phyloP scores from a whole-genome alignment of 2,797 vertebrate species.

The Gallinago nigripennis region DNA sequence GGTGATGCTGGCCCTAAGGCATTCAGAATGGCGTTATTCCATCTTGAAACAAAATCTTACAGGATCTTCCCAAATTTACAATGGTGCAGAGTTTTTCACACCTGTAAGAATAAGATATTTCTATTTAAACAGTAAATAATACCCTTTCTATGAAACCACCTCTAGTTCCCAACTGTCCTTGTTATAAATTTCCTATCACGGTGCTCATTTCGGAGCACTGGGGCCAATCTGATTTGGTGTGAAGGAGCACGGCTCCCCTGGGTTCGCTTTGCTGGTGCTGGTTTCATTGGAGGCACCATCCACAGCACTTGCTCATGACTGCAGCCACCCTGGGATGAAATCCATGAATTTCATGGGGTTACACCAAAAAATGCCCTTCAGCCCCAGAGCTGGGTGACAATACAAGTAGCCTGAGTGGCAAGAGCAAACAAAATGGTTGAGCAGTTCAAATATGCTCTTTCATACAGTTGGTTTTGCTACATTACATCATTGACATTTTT shows the following conservation, averaged over 20 bases:
- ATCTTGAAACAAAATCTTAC: not conserved
- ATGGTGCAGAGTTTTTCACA: not conserved
- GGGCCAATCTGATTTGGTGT: not conserved
- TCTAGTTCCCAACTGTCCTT: not conserved
- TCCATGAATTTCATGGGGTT: not conserved
- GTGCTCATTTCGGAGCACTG: not conserved
- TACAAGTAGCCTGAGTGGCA: not conserved
- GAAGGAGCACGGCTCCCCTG: rapidly evolving
- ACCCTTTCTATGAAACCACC: not conserved
- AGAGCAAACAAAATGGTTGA: not conserved
- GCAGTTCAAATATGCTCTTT: not conserved
- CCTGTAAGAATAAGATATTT: not conserved
- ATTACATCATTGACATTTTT: slow-evolving; percentile 28
- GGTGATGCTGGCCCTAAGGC: not conserved
- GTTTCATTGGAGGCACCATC: not conserved
- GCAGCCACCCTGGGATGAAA: not conserved
- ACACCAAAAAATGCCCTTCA: not conserved
- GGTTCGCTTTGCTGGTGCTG: not conserved
- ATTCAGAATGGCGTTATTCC: not conserved
- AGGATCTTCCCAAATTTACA: not conserved
- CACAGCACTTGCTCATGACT: rapidly evolving
- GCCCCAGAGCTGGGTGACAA: not conserved
- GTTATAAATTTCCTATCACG: not conserved
- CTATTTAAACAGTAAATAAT: not conserved
- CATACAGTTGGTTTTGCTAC: not conserved